Base-by-base conservation (phyloP, 2,113 vertebrate species). In the Perca flavescens region DNA sequence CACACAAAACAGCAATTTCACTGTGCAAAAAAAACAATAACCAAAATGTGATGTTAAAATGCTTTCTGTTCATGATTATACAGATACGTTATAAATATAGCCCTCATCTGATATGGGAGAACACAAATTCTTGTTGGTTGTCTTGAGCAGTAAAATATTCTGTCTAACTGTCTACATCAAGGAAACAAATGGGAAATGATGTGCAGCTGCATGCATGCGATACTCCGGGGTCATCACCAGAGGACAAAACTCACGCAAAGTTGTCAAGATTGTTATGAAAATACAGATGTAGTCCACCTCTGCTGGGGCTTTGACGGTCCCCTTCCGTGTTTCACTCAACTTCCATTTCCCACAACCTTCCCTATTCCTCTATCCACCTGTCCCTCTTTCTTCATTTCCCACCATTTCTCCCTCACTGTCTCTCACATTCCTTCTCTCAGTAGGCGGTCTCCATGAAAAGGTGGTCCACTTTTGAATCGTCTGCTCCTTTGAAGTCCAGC, bases 401-500 rank as follows among this genome's bases (percentile, higher is more conserved):
- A 52, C 63, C 60, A 1, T 67, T 66, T 46, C 56, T 71, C 56
- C 22, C 71, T 76, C 34, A 22, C 82, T 43, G 69, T 84, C 63
- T 84, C 78, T 79, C 10, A 34, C 82, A 75, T 83, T 89, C 77
- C 66, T 10, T 54, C 65, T 82, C 87, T 68, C 88, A 60, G 83
- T 82, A 17, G 88, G 89, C 16, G 75, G 83, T 70, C 74, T 84
- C 79, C 64, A 28, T 69, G 79, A 85, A 88, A 86, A 79, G 80
- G 46, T 78, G 88, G 84, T 90, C 85, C 83, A 86, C 89, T 88
- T 92, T 83, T 83, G 50, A 84, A 60, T 70, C 34, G 3, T 57
- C 49, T 36, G 69, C 47, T 64, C 80, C 85, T 93, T 92, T 93
- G 92, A 93, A 92, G 92, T 92, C 21, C 43, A 53, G 77, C 83